Evolutionary conservation across 2,888 invertebrate genomes (phyloP).

Genomic region (Sminthurinus aureus): DNA sequence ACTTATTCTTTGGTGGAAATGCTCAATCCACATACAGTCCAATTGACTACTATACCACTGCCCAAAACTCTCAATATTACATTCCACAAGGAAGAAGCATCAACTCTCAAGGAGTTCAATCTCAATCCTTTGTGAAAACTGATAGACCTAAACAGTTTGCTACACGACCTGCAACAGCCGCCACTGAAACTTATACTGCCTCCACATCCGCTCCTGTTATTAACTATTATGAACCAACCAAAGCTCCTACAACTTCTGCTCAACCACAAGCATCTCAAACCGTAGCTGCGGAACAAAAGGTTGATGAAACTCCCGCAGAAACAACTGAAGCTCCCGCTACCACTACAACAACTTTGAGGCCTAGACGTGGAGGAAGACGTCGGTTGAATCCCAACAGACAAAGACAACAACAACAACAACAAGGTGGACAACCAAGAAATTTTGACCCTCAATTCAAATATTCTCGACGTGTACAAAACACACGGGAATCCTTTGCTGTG

Average conservation of each 20-base stretch:
- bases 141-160: constrained; percentile 29
- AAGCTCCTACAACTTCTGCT: constrained; percentile 25
- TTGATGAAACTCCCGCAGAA: constrained; percentile 3
- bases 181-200: constrained; percentile 21
- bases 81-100: constrained; percentile 38
- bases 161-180: constrained; percentile 22
- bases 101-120: background rate
- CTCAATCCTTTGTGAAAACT: background rate
- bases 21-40: constrained; percentile 26
- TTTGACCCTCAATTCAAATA: constrained; percentile 54
- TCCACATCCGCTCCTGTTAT: constrained; percentile 21
- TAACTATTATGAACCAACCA: constrained; percentile 25
- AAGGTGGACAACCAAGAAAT: constrained; percentile 4
- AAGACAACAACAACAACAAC: background rate
- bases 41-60: constrained; percentile 12
- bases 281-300: constrained; percentile 3
- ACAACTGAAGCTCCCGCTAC: constrained; percentile 39
- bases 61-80: constrained; percentile 22
- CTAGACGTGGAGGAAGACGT: constrained; percentile 35
- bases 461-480: constrained; percentile 47
- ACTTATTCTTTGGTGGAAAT: constrained; percentile 30
- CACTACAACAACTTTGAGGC: constrained; percentile 38
- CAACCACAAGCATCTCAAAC: constrained; percentile 1
- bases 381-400: constrained; percentile 46
- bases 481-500: constrained; percentile 21